Evolutionary conservation across 2,113 vertebrate species (phyloP).

Genomic region (Colistium nudipinnis): DNA sequence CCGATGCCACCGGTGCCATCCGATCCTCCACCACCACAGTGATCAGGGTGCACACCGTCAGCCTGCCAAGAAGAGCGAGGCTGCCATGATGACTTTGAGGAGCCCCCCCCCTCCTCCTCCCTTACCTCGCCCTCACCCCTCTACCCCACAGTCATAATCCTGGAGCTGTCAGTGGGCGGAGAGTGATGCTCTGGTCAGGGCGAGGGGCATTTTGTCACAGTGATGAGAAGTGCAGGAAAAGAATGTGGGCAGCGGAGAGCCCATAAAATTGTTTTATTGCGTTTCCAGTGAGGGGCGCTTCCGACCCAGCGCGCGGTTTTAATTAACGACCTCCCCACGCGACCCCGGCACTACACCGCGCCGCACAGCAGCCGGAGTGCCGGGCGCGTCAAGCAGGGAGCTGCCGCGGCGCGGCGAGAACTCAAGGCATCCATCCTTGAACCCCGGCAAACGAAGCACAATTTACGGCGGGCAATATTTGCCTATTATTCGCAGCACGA

Average conservation of each 20-base stretch:
- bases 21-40: conserved; percentile 77
- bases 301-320: conserved; percentile 73
- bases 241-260: conserved; percentile 71
- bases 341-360: conserved; percentile 41
- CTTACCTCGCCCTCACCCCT: conserved; percentile 58
- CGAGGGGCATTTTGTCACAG: conserved; percentile 80
- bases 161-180: conserved; percentile 68
- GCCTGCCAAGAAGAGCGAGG: conserved; percentile 74
- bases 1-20: conserved; percentile 59
- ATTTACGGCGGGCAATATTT: conserved; percentile 34
- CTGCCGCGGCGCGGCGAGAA: not conserved
- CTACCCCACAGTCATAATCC: conserved; percentile 69
- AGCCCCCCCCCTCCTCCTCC: conserved; percentile 65
- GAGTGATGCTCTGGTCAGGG: conserved; percentile 73
- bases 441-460: conserved; percentile 30
- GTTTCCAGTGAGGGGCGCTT: conserved; percentile 60
- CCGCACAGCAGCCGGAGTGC: conserved; percentile 21
- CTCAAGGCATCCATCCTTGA: conserved; percentile 20
- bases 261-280: conserved; percentile 84
- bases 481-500: conserved; percentile 25
- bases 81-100: conserved; percentile 79
- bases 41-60: conserved; percentile 74
- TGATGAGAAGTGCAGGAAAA: conserved; percentile 78
- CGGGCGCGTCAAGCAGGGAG: conserved; percentile 9
- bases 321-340: conserved; percentile 74